phyloP scores from a whole-genome alignment of 2,113 vertebrate genomes.

The Thinocorus orbignyianus region DNA sequence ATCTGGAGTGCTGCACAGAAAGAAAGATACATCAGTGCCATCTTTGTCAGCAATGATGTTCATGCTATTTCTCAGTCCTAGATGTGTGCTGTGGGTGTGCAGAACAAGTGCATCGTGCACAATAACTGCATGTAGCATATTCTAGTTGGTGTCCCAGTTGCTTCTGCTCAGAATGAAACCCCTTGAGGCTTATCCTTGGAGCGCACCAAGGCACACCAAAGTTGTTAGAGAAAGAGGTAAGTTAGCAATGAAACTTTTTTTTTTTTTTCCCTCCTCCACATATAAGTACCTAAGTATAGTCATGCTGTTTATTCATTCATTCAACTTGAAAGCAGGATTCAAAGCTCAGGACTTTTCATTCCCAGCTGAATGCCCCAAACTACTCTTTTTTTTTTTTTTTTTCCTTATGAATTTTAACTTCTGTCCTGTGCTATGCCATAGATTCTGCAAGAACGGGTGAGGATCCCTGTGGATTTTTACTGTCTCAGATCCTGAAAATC shows the following conservation, averaged over 20 bases:
- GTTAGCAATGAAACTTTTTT: background rate
- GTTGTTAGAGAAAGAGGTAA: background rate
- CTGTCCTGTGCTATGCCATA: background rate
- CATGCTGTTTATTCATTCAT: background rate
- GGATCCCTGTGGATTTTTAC: background rate
- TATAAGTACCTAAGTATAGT: background rate
- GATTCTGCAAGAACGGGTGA: background rate
- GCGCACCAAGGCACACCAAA: no score
- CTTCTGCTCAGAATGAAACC: background rate
- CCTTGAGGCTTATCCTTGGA: background rate
- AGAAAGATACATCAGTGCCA: background rate
- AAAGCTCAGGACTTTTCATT: background rate
- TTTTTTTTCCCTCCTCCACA: no score
- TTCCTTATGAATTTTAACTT: background rate
- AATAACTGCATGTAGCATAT: accelerated
- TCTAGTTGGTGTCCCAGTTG: accelerated
- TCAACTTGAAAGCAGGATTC: background rate
- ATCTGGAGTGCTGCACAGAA: background rate
- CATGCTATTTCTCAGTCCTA: background rate
- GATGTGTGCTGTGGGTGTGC: background rate
- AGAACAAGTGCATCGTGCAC: background rate
- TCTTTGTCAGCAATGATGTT: background rate
- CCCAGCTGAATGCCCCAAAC: background rate
- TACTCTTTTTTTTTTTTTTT: background rate
- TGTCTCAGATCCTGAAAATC: background rate